A percentile compares a stretch with the other conserved stretches of the same genome.
These are phyloP conservation scores for Corynorhinus townsendii DNA, from an alignment of 2,113 vertebrate species.

Conservation along the genomic window DNA sequence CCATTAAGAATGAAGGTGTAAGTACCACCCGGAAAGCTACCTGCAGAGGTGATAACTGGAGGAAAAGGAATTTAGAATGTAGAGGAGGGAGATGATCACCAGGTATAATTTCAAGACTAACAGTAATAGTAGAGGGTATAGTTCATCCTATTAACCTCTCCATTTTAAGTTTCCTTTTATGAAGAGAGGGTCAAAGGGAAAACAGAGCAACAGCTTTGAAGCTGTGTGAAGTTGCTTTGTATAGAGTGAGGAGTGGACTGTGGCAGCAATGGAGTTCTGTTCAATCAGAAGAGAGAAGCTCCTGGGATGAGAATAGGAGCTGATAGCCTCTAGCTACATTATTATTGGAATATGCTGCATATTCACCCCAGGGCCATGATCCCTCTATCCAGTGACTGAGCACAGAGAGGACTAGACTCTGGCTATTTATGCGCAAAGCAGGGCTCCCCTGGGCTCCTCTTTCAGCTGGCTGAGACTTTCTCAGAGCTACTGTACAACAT, in stretches of 20 bases:
- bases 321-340: background rate
- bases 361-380: background rate
- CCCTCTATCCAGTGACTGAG: background rate
- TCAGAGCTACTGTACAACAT: background rate
- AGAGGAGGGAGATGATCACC: background rate
- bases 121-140: background rate
- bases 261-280: background rate
- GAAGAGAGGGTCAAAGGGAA: background rate
- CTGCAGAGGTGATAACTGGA: background rate
- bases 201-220: background rate
- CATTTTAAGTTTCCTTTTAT: background rate
- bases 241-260: background rate
- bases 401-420: background rate
- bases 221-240: background rate
- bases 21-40: background rate
- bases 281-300: background rate
- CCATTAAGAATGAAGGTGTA: background rate
- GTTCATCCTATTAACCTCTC: background rate
- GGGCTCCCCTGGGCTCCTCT: background rate
- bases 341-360: background rate
- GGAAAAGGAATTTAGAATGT: background rate
- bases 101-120: background rate
- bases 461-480: background rate
- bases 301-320: background rate
- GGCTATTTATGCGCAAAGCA: background rate